Percentiles rank a stretch among this genome's conserved stretches.
Conservation (phyloP, 2,888 invertebrate species). For the Rotaria macrura region DNA sequence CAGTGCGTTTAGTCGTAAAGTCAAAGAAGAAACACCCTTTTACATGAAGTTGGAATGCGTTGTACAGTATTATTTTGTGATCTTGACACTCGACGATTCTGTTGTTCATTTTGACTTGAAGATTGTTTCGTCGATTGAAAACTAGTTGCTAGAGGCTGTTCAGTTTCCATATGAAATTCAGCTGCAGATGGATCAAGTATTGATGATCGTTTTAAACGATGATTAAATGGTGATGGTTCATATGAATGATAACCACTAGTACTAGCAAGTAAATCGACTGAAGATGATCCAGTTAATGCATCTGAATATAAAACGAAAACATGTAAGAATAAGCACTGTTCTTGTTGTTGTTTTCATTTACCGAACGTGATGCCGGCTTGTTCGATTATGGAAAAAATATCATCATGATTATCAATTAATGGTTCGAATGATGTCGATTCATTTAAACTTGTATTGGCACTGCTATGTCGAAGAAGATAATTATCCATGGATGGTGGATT, state of each 20-base stretch:
- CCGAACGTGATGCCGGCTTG: background rate
- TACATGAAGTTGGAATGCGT: background rate
- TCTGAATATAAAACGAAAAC: background rate
- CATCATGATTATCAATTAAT: background rate
- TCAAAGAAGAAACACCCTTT: too few relatives aligned
- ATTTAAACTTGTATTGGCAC: slow-evolving; percentile 15
- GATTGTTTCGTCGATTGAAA: background rate
- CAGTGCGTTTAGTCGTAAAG: too few relatives aligned
- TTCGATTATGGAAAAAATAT: slow-evolving; percentile 13
- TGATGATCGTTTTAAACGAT: background rate
- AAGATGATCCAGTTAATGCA: background rate
- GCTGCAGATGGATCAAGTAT: background rate
- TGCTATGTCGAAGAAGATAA: background rate
- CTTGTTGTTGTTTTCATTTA: background rate
- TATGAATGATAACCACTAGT: slow-evolving; percentile 16
- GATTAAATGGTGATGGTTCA: slow-evolving; percentile 7
- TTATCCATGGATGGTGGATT: background rate
- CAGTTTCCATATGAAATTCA: background rate
- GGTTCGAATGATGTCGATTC: slow-evolving; percentile 6
- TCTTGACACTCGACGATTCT: background rate
- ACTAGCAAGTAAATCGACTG: background rate
- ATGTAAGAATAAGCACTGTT: too few relatives aligned
- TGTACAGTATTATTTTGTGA: background rate
- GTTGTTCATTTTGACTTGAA: background rate
- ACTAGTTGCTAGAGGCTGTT: background rate